Percentiles rank a stretch among this genome's conserved stretches.
These are phyloP conservation scores for Drosophila affinis DNA, from an alignment of 2,888 invertebrate genomes.

Conservation along the genomic window DNA sequence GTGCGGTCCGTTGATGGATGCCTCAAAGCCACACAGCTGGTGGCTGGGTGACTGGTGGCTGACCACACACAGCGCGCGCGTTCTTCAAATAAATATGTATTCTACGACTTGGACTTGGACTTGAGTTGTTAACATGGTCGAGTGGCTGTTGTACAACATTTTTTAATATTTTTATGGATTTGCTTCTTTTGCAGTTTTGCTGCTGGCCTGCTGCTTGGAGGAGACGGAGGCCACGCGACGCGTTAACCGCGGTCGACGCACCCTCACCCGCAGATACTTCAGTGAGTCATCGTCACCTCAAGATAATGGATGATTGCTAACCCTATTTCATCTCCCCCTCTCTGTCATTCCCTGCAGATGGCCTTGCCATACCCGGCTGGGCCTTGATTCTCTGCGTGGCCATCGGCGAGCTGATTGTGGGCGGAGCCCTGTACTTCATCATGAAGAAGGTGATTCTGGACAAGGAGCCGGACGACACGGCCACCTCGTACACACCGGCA, in stretches of 20 bases:
- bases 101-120: conserved; percentile 26
- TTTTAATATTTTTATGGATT: background rate
- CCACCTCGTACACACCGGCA: conserved; percentile 83
- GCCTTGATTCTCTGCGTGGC: conserved; percentile 89
- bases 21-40: conserved; percentile 25
- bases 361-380: conserved; percentile 91
- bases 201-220: conserved; percentile 88
- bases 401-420: conserved; percentile 88
- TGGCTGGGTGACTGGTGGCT: too few species aligned
- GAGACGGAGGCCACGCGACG: conserved; percentile 91
- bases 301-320: background rate
- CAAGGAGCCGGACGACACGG: conserved; percentile 78
- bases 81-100: conserved; percentile 29
- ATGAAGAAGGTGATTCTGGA: conserved; percentile 88
- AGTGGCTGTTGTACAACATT: conserved; percentile 19
- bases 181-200: conserved; percentile 85
- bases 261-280: conserved; percentile 90
- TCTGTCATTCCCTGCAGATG: conserved; percentile 84
- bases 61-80: conserved; percentile 53
- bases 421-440: conserved; percentile 88
- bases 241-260: conserved; percentile 91
- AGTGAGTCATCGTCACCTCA: conserved; percentile 86
- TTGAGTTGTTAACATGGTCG: conserved; percentile 25
- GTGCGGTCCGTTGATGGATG: conserved; percentile 53
- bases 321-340: background rate